Evolutionary conservation across 2,888 invertebrate species (phyloP), one percentile per base, ranked within the genome.

Genomic region (Trichopria drosophilae): DNA sequence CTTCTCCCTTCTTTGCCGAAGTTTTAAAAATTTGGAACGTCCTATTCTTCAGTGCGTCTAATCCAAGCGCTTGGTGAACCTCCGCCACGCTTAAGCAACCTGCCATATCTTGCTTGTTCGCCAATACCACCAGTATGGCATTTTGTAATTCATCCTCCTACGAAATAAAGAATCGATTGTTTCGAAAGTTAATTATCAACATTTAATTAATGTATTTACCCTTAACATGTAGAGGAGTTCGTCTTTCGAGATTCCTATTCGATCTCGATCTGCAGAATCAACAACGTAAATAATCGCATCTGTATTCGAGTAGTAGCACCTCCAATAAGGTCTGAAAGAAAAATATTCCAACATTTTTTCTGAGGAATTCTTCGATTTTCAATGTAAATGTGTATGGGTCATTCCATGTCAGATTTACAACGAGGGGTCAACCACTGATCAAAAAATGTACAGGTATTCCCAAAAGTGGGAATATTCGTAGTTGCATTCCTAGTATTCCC

Each of bases 211-310:
- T 9, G 24, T 24, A 78, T 84, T 80, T 78, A 94, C 95, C 81
- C 95, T 86, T 71, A 98, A 81, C 97, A 98, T 98, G 68, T 94
- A 93, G 61, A 94, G 85, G 56, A 98, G 81, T 79, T 98, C 98
- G 79, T 98, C 95, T 83, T 97, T 98, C 60, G 97, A 96, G 79
- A 98, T 96, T 65, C 96, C 95, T 83, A 99, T 96, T 80, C 99
- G 82, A 80, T 99, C 99, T 77, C 92, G 87, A 79, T 99, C 99
- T 47, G 95, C 97, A 37, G 97, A 98, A 79, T 99, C 99, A 41
- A 98, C 97, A 45, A 99, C 99, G 79, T 99, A 99, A 69, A 99
- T 98, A 68, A 99, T 97, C 71, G 99, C 99, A 81, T 99, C 99
- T 73, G 99, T 99, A 79, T 99, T 99, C 63, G 97, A 95, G 77